phyloP scores from a whole-genome alignment of 1,140 invertebrate species.

The Heliconius hewitsoni region DNA sequence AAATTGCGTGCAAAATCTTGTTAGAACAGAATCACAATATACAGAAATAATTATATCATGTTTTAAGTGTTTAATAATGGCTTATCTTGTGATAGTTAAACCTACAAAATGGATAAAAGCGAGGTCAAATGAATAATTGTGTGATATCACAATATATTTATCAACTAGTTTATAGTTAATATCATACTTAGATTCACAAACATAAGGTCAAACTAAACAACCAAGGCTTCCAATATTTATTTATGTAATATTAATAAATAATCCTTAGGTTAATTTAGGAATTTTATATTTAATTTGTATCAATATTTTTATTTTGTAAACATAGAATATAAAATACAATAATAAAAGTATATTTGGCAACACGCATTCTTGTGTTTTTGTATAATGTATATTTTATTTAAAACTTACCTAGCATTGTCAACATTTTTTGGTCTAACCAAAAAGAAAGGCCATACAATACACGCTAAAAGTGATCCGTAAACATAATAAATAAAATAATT shows the following conservation, averaged over 20 bases:
- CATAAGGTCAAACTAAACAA: background rate
- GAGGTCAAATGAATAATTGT: constrained; percentile 11
- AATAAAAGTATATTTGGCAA: background rate
- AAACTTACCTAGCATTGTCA: constrained; percentile 64
- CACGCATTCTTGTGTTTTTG: too few relatives aligned
- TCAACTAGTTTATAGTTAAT: constrained; percentile 1
- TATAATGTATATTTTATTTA: background rate
- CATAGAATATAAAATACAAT: background rate
- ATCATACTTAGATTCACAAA: background rate
- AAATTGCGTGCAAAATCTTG: background rate
- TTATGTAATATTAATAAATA: background rate
- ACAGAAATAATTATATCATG: background rate
- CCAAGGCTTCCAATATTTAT: background rate
- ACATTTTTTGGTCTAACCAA: constrained; percentile 60
- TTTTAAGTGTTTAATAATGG: background rate
- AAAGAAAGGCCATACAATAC: constrained; percentile 63
- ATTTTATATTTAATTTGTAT: background rate
- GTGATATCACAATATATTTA: background rate
- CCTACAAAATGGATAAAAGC: background rate
- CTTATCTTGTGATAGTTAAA: constrained; percentile 5
- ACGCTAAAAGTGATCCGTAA: constrained; percentile 43
- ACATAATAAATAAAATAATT: constrained; percentile 57
- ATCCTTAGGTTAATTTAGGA: background rate
- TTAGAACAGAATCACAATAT: background rate
- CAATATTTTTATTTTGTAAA: background rate